A percentile compares a stretch with the other conserved stretches of the same genome.
Conservation (phyloP, 2,888 invertebrate species). For the Hermaeophaga mercurialis region DNA sequence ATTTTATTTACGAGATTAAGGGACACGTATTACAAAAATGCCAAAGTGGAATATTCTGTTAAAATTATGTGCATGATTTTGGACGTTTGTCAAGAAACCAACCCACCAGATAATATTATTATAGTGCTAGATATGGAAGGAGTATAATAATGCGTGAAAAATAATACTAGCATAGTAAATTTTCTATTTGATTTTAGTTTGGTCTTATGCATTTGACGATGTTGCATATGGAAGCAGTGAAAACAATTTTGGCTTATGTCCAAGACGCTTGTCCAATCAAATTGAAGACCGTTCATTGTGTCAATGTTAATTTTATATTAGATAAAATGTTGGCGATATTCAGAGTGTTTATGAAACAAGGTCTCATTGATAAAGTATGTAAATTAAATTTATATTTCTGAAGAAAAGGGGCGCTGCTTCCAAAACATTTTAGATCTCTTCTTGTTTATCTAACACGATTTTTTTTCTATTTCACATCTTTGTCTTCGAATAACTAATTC, state of each 20-base stretch:
- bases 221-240: conserved; percentile 1
- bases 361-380: not conserved
- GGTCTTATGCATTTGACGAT: not conserved
- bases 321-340: not conserved
- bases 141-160: not conserved
- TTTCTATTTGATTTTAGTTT: not conserved
- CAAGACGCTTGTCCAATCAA: not conserved
- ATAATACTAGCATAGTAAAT: no score
- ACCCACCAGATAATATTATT: not conserved
- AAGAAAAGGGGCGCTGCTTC: no score
- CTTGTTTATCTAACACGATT: no score
- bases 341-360: not conserved
- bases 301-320: not conserved
- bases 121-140: not conserved
- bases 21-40: not conserved
- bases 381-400: no score
- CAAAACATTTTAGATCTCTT: no score
- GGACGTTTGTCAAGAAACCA: not conserved
- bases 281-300: not conserved
- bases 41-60: not conserved
- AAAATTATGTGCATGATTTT: not conserved
- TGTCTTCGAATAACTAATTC: no score
- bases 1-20: not conserved
- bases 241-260: not conserved
- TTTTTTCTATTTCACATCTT: no score